These are phyloP conservation scores for Papilio dardanus DNA, from an alignment of 1,140 invertebrate species.

Conservation along the genomic window DNA sequence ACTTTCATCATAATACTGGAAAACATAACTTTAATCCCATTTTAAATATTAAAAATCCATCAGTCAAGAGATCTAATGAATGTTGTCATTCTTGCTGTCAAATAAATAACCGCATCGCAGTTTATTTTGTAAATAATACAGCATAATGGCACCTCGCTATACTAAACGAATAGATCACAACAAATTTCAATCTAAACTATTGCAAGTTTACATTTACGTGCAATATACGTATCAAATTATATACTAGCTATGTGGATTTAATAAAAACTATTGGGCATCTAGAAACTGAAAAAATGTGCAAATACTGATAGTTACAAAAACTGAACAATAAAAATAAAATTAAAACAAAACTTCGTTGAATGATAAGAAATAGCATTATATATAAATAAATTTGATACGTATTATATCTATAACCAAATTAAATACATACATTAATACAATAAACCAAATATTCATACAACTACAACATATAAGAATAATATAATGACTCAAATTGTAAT, in stretches of 20 bases:
- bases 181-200: constrained; percentile 52
- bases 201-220: constrained; percentile 46
- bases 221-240: constrained; percentile 44
- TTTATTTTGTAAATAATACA: constrained; percentile 9
- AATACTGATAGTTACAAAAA: not conserved
- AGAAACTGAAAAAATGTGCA: not conserved
- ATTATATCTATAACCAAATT: constrained; percentile 27
- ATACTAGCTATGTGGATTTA: not conserved
- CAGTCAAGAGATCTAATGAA: constrained; percentile 31
- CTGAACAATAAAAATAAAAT: not conserved
- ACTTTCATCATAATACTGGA: constrained; percentile 3
- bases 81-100: constrained; percentile 17
- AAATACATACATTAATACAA: constrained; percentile 39
- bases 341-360: not conserved
- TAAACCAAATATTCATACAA: constrained; percentile 37
- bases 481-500: constrained; percentile 59
- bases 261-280: not conserved
- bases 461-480: constrained; percentile 50
- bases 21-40: not conserved
- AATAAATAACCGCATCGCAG: constrained; percentile 8
- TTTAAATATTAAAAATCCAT: not conserved
- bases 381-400: constrained; percentile 35
- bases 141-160: constrained; percentile 35
- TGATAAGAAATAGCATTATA: not conserved
- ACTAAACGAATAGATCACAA: constrained; percentile 59